Conservation (phyloP, 1,140 invertebrate genomes). For the Popillia japonica region DNA sequence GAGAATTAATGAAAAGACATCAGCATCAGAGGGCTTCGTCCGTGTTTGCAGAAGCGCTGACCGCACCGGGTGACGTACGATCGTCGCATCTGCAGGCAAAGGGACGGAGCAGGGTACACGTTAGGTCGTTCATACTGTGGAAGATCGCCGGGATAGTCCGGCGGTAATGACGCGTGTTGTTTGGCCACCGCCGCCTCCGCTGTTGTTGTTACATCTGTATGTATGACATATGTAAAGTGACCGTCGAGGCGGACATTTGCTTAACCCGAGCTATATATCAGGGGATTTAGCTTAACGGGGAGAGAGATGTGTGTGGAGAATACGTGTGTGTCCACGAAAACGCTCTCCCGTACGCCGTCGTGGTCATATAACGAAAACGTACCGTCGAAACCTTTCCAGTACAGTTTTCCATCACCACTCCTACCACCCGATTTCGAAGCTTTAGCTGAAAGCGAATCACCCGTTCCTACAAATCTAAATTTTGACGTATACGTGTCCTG, state of each 20-base stretch:
- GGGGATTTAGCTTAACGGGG: constrained; percentile 50
- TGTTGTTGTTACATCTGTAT: constrained; percentile 48
- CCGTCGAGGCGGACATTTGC: constrained; percentile 54
- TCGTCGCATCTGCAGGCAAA: constrained; percentile 25
- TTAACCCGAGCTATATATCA: constrained; percentile 58
- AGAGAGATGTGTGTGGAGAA: constrained; percentile 40
- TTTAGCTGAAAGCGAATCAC: constrained; percentile 1
- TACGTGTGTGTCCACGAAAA: not conserved
- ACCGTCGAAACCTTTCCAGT: not conserved
- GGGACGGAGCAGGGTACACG: not conserved
- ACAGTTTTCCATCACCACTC: not conserved
- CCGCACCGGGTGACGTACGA: constrained; percentile 29
- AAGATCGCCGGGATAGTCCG: constrained; percentile 41
- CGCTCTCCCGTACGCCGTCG: not conserved
- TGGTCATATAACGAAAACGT: not conserved
- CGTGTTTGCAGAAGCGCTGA: constrained; percentile 29
- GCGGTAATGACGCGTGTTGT: constrained; percentile 47
- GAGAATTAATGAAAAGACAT: constrained; percentile 35
- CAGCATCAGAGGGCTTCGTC: constrained; percentile 1
- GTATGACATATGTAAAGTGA: constrained; percentile 58
- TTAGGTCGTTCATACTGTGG: not conserved
- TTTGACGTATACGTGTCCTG: constrained; percentile 7
- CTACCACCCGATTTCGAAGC: not conserved
- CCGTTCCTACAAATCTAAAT: constrained; percentile 9
- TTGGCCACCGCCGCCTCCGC: constrained; percentile 8